Percentiles rank a stretch among this genome's conserved stretches.
Evolutionary conservation across 2,888 invertebrate species (phyloP).

Genomic region (Abrostola tripartita): DNA sequence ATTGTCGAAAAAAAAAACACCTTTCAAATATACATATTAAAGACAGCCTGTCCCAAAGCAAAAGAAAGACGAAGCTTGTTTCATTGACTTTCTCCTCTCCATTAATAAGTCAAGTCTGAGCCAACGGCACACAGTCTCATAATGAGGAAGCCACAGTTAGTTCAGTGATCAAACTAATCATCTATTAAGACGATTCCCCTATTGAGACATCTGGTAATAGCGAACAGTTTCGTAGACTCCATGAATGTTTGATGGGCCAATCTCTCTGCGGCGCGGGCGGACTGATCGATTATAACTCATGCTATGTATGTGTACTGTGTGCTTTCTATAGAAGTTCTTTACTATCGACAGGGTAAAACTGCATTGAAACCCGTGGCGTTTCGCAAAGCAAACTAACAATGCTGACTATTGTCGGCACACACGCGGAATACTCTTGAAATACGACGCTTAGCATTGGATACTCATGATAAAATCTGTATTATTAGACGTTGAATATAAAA

Average conservation of each 20-base stretch:
- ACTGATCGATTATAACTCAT: conserved; percentile 30
- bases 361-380: conserved; percentile 33
- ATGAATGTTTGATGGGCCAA: conserved; percentile 53
- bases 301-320: conserved; percentile 17
- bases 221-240: conserved; percentile 27
- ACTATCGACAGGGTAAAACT: conserved; percentile 36
- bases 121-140: background rate
- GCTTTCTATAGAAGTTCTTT: conserved; percentile 40
- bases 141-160: conserved; percentile 10
- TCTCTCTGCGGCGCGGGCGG: conserved; percentile 29
- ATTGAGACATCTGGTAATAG: conserved; percentile 40
- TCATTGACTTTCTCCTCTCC: background rate
- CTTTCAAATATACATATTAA: too few species aligned
- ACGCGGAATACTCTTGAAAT: conserved; percentile 44
- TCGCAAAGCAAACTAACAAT: conserved; percentile 24
- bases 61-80: too few species aligned
- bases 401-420: conserved; percentile 45
- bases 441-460: conserved; percentile 29
- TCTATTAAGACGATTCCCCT: conserved; percentile 30
- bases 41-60: too few species aligned
- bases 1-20: too few species aligned
- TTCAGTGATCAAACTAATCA: conserved; percentile 25
- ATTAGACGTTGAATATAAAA: conserved; percentile 27
- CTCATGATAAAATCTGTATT: conserved; percentile 29
- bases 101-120: background rate